These are phyloP conservation scores for Oscheius sp. DNA, from an alignment of 2,888 invertebrate species.

Conservation along the genomic window DNA sequence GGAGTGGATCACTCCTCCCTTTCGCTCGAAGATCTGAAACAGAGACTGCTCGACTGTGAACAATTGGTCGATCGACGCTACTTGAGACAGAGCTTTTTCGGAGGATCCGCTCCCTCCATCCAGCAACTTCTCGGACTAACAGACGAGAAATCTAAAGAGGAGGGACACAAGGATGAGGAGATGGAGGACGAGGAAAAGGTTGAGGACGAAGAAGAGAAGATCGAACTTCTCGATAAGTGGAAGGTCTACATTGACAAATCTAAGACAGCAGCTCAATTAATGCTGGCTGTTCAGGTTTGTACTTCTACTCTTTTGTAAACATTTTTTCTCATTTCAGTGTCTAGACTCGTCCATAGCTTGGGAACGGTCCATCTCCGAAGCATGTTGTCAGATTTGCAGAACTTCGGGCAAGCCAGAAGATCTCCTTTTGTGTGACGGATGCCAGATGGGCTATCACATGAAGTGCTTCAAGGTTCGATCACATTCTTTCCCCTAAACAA, in stretches of 20 bases:
- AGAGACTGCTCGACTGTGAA: conserved; percentile 23
- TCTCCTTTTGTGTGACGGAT: conserved; percentile 92
- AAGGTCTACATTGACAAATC: conserved; percentile 87
- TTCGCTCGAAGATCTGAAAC: conserved; percentile 12
- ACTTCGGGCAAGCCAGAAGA: conserved; percentile 96
- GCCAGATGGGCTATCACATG: conserved; percentile 97
- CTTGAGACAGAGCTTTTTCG: conserved; percentile 33
- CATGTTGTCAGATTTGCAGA: conserved; percentile 88
- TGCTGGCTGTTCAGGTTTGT: conserved; percentile 79
- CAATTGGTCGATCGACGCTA: conserved; percentile 33
- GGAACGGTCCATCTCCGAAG: conserved; percentile 99
- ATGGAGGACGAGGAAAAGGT: conserved; percentile 36
- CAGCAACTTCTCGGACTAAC: conserved; percentile 23
- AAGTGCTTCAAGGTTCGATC: conserved; percentile 87
- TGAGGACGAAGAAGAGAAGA: conserved; percentile 35
- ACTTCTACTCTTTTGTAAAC: too few relatives aligned
- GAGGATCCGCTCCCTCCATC: conserved; percentile 27
- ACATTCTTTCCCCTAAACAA: neutral
- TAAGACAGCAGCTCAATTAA: conserved; percentile 88
- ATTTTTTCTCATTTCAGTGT: conserved; percentile 80
- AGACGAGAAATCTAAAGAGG: conserved; percentile 18
- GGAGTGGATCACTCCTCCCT: neutral
- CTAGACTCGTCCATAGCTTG: conserved; percentile 91
- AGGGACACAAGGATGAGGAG: conserved; percentile 11
- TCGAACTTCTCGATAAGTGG: conserved; percentile 79